Evolutionary conservation across 2,797 vertebrate species (phyloP).

Genomic region (Amniataba percoides): DNA sequence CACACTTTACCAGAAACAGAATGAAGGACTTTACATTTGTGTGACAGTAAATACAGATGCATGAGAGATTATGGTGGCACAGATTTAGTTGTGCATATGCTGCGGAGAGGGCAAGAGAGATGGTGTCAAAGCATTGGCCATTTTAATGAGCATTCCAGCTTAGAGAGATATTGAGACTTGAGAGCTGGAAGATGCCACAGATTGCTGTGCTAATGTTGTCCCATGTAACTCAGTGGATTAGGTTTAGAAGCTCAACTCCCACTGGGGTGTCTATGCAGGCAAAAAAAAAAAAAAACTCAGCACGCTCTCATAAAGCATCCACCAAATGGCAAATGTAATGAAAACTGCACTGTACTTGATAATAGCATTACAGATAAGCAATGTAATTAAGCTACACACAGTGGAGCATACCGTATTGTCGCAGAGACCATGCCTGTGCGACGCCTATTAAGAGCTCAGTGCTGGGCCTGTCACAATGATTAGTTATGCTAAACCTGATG

Average conservation of each 20-base stretch:
- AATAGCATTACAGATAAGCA: conserved; percentile 71
- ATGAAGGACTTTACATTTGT: conserved; percentile 51
- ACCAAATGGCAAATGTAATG: conserved; percentile 62
- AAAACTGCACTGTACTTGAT: conserved; percentile 66
- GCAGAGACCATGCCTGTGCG: conserved; percentile 37
- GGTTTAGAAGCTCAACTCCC: conserved; percentile 57
- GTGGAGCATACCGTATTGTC: conserved; percentile 47
- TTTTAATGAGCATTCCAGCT: conserved; percentile 72
- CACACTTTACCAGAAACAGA: conserved; percentile 47
- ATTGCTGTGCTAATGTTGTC: conserved; percentile 68
- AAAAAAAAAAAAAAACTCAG: conserved; percentile 27
- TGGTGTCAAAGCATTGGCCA: conserved; percentile 53
- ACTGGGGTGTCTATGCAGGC: conserved; percentile 33
- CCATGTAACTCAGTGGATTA: conserved; percentile 66
- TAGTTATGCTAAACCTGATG: conserved; percentile 62
- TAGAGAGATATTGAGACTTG: conserved; percentile 67
- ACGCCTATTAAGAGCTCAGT: conserved; percentile 63
- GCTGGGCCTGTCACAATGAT: conserved; percentile 67
- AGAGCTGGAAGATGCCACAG: conserved; percentile 66
- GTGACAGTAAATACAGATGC: conserved; percentile 64
- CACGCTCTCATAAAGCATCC: conserved; percentile 48
- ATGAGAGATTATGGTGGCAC: conserved; percentile 61
- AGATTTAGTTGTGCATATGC: conserved; percentile 70
- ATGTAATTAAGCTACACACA: conserved; percentile 71
- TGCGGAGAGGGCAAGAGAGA: conserved; percentile 44